Evolutionary conservation across 2,797 vertebrate species (phyloP).

Genomic region (Dermochelys coriacea): DNA sequence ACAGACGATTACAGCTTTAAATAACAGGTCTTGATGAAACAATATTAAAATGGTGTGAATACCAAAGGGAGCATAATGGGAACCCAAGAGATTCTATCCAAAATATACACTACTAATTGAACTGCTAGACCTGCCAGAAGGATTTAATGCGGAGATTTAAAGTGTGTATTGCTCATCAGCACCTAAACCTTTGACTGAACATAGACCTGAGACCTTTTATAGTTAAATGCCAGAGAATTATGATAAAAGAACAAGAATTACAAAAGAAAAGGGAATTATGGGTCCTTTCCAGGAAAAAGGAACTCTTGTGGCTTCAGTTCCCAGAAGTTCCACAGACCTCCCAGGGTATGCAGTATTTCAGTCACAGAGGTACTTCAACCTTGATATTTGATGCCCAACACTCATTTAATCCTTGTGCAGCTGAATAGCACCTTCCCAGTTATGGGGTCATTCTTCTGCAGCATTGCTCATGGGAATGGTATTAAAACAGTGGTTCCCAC

Average conservation of each 20-base stretch:
- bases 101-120: not conserved
- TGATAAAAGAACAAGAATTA: not conserved
- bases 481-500: too few species aligned
- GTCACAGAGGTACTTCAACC: not conserved
- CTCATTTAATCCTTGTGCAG: constrained; percentile 31
- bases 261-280: not conserved
- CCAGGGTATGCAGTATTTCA: not conserved
- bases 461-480: not conserved
- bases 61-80: not conserved
- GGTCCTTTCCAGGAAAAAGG: not conserved
- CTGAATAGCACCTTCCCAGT: not conserved
- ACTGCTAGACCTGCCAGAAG: not conserved
- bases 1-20: not conserved
- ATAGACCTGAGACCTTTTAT: not conserved
- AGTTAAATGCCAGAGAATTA: not conserved
- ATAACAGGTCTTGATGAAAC: not conserved
- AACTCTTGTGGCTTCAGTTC: not conserved
- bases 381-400: not conserved
- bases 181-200: not conserved
- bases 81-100: not conserved
- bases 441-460: constrained; percentile 1
- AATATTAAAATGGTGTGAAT: not conserved
- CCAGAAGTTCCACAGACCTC: not conserved
- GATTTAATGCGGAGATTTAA: not conserved
- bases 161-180: rapidly evolving